These are phyloP conservation scores for Girardinus metallicus DNA, from an alignment of 2,797 vertebrate species.

Conservation along the genomic window DNA sequence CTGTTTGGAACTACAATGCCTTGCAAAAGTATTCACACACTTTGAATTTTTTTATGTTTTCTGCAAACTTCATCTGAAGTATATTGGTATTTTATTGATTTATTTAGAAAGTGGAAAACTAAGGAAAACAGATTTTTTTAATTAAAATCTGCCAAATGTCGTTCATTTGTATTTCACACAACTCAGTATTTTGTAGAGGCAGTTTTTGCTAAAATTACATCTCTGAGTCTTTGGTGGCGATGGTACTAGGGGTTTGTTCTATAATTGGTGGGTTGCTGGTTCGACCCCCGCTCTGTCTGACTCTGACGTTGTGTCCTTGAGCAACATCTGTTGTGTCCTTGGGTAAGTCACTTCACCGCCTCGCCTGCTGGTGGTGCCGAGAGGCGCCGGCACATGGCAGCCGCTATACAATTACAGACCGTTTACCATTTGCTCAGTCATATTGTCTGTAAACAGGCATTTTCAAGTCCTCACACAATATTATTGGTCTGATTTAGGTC, in stretches of 20 bases:
- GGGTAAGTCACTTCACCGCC: no score
- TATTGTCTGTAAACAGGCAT: not conserved
- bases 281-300: no score
- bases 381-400: no score
- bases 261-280: no score
- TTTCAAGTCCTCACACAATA: not conserved
- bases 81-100: not conserved
- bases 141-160: not conserved
- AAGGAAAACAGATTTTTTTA: not conserved
- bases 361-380: no score
- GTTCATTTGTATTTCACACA: not conserved
- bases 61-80: not conserved
- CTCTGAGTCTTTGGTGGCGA: no score
- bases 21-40: not conserved
- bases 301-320: no score
- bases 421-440: not conserved
- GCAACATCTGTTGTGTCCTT: no score
- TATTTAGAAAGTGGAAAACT: not conserved
- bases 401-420: not conserved
- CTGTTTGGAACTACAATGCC: constrained; percentile 34
- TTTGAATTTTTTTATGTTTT: not conserved
- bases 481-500: not conserved
- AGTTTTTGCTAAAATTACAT: not conserved
- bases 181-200: not conserved
- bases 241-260: no score